These are phyloP conservation scores for Halesus radiatus DNA, from an alignment of 1,140 invertebrate genomes.

Conservation along the genomic window DNA sequence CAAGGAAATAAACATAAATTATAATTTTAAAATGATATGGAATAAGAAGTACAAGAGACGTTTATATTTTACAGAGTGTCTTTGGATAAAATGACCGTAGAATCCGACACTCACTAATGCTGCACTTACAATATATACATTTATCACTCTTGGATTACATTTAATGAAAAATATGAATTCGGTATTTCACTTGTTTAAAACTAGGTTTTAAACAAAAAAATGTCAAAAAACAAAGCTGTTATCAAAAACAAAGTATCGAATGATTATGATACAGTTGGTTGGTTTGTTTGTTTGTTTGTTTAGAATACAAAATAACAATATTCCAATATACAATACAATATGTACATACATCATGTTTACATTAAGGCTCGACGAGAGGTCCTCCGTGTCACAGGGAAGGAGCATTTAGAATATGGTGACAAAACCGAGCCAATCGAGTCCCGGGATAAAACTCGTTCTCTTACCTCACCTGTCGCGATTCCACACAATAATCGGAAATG, in stretches of 20 bases:
- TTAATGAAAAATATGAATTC: constrained; percentile 14
- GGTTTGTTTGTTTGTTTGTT: too few species aligned
- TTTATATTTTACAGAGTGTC: too few species aligned
- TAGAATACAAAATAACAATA: constrained; percentile 44
- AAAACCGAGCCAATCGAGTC: neutral
- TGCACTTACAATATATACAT: constrained; percentile 7
- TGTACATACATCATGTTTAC: constrained; percentile 12
- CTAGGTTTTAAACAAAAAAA: constrained; percentile 30
- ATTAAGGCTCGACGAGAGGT: constrained; percentile 22
- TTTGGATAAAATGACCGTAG: too few species aligned
- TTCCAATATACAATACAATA: constrained; percentile 42
- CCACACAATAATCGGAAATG: constrained; percentile 2
- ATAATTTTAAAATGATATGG: too few species aligned
- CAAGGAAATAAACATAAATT: constrained; percentile 25
- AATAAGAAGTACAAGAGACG: too few species aligned
- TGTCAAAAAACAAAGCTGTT: constrained; percentile 17
- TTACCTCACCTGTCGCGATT: neutral
- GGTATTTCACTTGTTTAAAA: constrained; percentile 24
- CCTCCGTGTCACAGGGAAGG: constrained; percentile 21
- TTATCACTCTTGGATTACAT: neutral
- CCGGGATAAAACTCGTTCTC: neutral
- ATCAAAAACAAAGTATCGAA: constrained; percentile 31
- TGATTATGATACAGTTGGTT: constrained; percentile 29
- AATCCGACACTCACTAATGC: too few species aligned
- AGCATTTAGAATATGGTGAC: constrained; percentile 31